Evolutionary conservation across 2,797 vertebrate genomes (phyloP).

Genomic region (Clarias laeviceps): DNA sequence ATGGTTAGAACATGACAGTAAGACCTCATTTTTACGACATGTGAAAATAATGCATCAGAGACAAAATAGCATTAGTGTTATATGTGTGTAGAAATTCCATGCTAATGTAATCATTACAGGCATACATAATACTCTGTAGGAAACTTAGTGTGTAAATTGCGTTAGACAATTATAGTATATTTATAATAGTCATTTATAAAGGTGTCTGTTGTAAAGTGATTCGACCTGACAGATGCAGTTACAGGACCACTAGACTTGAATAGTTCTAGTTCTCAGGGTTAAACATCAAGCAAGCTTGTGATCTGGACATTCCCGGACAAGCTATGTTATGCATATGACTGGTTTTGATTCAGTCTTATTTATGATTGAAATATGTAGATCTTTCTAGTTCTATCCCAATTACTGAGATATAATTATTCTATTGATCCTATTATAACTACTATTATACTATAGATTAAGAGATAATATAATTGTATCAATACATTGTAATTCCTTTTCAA

Average conservation of each 20-base stretch:
- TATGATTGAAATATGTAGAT: conserved; percentile 46
- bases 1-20: not conserved
- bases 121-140: not conserved
- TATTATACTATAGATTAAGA: conserved; percentile 5
- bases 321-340: conserved; percentile 34
- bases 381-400: conserved; percentile 40
- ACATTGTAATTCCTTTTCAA: conserved; percentile 36
- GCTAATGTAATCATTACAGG: not conserved
- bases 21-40: conserved; percentile 14
- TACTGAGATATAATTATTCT: conserved; percentile 39
- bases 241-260: conserved; percentile 34
- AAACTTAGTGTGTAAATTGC: not conserved
- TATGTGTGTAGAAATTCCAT: conserved; percentile 15
- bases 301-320: conserved; percentile 45
- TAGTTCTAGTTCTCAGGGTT: conserved; percentile 54
- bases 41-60: conserved; percentile 10
- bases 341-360: conserved; percentile 40
- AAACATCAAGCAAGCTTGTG: conserved; percentile 42
- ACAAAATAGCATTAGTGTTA: not conserved
- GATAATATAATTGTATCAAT: conserved; percentile 30
- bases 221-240: conserved; percentile 12
- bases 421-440: too few relatives aligned
- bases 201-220: conserved; percentile 14
- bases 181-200: conserved; percentile 17
- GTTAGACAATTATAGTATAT: conserved; percentile 7